Evolutionary conservation across 2,113 vertebrate species (phyloP), one percentile per base, ranked within the genome.

Genomic region (Butorides virescens): DNA sequence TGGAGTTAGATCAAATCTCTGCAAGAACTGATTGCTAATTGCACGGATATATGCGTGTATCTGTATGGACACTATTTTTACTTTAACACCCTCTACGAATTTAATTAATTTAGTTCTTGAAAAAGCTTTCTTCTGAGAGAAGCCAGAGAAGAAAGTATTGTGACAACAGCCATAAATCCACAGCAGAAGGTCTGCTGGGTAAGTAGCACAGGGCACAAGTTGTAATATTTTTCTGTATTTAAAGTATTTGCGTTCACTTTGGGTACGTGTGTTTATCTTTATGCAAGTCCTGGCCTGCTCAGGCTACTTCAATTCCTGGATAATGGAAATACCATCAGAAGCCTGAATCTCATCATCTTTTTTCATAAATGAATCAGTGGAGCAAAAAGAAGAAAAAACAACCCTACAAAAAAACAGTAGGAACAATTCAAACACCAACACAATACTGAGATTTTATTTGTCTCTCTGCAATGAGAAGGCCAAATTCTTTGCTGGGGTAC

Each of bases 281-380:
- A 95, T 91, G 86, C 73, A 42, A 93, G 83, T 84, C 88, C 73
- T 92, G 83, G 49, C 86, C 76, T 87, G 91, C 56, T 93, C 88
- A 78, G 83, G 68, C 86, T 53, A 65, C 47, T 94, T 95, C 88
- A 92, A 32, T 81, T 96, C 79, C 91, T 82, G 44, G 52, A 66
- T 94, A 95, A 96, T 94, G 80, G 80, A 95, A 91, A 94, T 89
- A 92, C 83, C 61, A 96, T 91, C 86, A 93, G 44, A 92, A 95
- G 72, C 79, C 83, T 91, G 91, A 94, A 92, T 85, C 83, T 93
- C 91, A 94, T 97, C 21, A 90, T 78, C 62, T 74, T 72, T 74
- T 90, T 94, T 94, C 90, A 94, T 90, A 95, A 94, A 96, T 95
- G 80, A 96, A 92, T 91, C 93, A 71, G 52, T 91, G 36, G 2